These are phyloP conservation scores for Ptychadena robeensis DNA, from an alignment of 2,797 vertebrate genomes.

Conservation along the genomic window DNA sequence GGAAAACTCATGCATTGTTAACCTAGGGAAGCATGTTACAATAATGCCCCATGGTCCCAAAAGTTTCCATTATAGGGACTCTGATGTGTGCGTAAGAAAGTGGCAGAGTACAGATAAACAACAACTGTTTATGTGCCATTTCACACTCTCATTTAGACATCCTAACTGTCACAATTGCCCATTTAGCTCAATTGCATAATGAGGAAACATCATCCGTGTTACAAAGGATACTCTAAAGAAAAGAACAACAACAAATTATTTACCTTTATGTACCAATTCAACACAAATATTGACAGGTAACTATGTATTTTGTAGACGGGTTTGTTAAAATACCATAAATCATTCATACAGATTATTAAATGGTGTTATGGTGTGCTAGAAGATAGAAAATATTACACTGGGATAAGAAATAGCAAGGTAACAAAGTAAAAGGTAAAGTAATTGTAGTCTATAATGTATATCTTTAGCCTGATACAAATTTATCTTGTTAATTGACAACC, in stretches of 20 bases:
- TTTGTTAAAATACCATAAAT: slow-evolving; percentile 24
- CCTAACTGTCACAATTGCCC: slow-evolving; percentile 56
- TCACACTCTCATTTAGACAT: slow-evolving; percentile 40
- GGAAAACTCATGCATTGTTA: too few species aligned
- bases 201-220: slow-evolving; percentile 47
- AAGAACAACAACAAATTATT: slow-evolving; percentile 42
- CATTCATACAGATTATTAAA: slow-evolving; percentile 5
- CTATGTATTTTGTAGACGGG: slow-evolving; percentile 33
- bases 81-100: too few species aligned
- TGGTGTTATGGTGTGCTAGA: not conserved
- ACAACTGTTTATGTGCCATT: slow-evolving; percentile 45
- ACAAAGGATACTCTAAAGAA: slow-evolving; percentile 44
- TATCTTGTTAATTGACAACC: too few species aligned
- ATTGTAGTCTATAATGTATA: too few species aligned
- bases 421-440: too few species aligned
- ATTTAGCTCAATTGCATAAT: slow-evolving; percentile 53
- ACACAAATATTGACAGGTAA: slow-evolving; percentile 48
- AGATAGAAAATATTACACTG: too few species aligned
- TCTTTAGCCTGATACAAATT: too few species aligned
- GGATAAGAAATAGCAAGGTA: too few species aligned
- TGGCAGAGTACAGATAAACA: slow-evolving; percentile 45
- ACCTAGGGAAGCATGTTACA: too few species aligned
- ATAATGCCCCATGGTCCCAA: too few species aligned
- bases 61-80: too few species aligned
- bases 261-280: slow-evolving; percentile 51